Evolutionary conservation across 2,888 invertebrate species (phyloP).

Genomic region (Helobdella robusta): DNA sequence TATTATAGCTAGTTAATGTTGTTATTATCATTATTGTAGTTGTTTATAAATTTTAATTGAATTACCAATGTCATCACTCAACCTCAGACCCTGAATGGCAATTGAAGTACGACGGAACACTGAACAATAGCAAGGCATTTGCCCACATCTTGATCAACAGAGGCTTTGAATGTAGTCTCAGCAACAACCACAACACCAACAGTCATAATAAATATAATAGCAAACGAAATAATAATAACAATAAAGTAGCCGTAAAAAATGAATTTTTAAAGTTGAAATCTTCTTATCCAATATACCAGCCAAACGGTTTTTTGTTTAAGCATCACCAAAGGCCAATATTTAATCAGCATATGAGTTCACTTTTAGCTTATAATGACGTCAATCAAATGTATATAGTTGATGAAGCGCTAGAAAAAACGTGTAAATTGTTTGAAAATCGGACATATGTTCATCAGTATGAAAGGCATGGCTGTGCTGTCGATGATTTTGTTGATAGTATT

Average conservation of each 20-base stretch:
- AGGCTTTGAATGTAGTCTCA: neutral
- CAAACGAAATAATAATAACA: neutral
- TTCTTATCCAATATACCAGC: neutral
- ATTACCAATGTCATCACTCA: too few relatives aligned
- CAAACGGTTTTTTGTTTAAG: slow-evolving; percentile 26
- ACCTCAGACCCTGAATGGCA: slow-evolving; percentile 12
- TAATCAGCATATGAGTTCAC: slow-evolving; percentile 45
- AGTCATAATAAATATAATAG: neutral
- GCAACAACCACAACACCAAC: neutral
- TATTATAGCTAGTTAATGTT: too few relatives aligned
- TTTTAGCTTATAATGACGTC: slow-evolving; percentile 46
- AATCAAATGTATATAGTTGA: slow-evolving; percentile 42
- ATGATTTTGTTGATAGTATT: slow-evolving; percentile 48
- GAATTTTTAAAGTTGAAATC: slow-evolving; percentile 7
- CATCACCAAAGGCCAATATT: slow-evolving; percentile 41
- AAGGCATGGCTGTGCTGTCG: slow-evolving; percentile 45
- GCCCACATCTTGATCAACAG: slow-evolving; percentile 1
- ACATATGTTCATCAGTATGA: slow-evolving; percentile 51
- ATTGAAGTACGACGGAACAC: neutral
- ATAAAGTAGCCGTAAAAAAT: neutral
- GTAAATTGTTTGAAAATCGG: slow-evolving; percentile 49
- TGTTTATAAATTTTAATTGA: too few relatives aligned
- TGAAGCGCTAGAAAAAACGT: slow-evolving; percentile 45
- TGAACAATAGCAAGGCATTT: neutral
- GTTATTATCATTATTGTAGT: too few relatives aligned